Base-by-base conservation (phyloP, 2,113 vertebrate species). In the Calidris pugnax region DNA sequence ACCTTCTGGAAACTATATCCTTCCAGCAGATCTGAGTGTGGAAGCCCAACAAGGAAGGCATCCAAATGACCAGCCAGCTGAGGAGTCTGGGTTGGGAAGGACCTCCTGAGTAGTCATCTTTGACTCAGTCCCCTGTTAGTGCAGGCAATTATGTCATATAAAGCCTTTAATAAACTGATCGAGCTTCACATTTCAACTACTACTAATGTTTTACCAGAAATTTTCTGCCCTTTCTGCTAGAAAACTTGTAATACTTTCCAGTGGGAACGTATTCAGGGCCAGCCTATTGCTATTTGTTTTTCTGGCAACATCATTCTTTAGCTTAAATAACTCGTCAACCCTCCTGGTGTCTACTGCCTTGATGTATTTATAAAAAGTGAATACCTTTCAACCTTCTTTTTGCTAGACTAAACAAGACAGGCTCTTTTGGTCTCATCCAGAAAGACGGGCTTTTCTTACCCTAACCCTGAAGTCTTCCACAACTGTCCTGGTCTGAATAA, bases 221-320 rank as follows among this genome's bases (percentile, higher is more conserved):
- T 72, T 74, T 91, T 57, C 56, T 94, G 43, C 48, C 41, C 41
- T 93, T 87, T 93, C 51, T 87, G 21, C 64, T 92, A 94, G 73
- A 75, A 92, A 95, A 76, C 59, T 22, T 56, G 32, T 75, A 33
- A 81, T 39, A 78, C 84, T 84, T 95, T 95, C 73, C 43, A 85
- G 30, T 56, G 56, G 33, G 48, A 84, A 41, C 72, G 39, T 57
- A 50, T 53, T 84, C 30, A 72, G 35, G 27, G 26, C 12, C 26
- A 47, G 37, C 27, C 32, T 67, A 18, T 56, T 74, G 6, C 47
- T 86, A 43, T 95, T 93, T 90, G 19, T 66, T 92, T 51, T 80
- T 73, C 75, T 89, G 51, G 88, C 77, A 91, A 39, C 80, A 59
- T 55, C 41, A 30, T 28, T 59, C 81, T 87, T 90, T 51, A 92